Evolutionary conservation across 2,797 vertebrate species (phyloP), one percentile per base, ranked within the genome.

Genomic region (Vireo griseus): DNA sequence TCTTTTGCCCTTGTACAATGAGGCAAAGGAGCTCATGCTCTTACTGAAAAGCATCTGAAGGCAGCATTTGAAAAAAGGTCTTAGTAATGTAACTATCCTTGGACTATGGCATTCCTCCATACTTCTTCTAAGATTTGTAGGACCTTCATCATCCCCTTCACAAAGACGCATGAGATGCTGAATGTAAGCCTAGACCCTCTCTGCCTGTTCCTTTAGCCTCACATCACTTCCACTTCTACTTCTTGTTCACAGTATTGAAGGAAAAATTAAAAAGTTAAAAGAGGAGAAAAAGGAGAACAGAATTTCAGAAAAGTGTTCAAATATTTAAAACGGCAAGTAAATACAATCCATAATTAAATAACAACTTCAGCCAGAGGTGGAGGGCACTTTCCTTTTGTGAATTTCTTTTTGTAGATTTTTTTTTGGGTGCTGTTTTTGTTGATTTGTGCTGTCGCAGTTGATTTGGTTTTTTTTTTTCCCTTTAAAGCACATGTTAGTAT

Each of bases 351-450:
- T 45, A 63, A 85, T 17, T 82, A 51, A 58, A 63, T n/a, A 65
- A 26, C 21, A 84, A 57, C 2, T 48, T 78, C 11, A 76, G 6
- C 15, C 2, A 24, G 51, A 55, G 8, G 9, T 20, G 3, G 11
- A 11, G 1, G 1, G 5, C 22, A 48, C 16, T 55, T 15, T 4
- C 3, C 39, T 39, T 39, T 16, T 7, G 6, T 5, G 5, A 5
- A 8, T 54, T 40, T 13, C 0, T 28, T 58, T n/a, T n/a, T 13
- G 3, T 35, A 15, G 4, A 4, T 37, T 57, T 84, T 35, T 31
- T 29, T 10, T 6, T 10, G 10, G 4, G 19, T 19, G 25, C 2
- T 22, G 6, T 10, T 55, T 59, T 28, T 81, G 15, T 37, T 71
- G n/a, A n/a, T n/a, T n/a, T n/a, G n/a, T n/a, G n/a, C n/a, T n/a